These are phyloP conservation scores for Benthochromis sp. DNA, from an alignment of 2,113 vertebrate genomes.

Conservation along the genomic window DNA sequence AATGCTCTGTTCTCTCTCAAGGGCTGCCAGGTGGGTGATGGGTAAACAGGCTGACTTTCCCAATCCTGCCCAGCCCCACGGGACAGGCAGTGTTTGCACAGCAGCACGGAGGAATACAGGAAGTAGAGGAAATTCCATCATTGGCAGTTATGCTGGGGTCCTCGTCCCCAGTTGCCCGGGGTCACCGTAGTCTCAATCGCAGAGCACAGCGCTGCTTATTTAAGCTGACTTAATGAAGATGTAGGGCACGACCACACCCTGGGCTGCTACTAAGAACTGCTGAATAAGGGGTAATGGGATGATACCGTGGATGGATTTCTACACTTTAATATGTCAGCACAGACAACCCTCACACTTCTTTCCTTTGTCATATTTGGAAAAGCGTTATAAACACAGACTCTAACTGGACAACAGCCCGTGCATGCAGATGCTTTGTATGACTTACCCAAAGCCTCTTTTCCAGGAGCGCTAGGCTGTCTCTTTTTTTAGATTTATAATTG, in stretches of 20 bases:
- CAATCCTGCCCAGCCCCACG: slow-evolving; percentile 27
- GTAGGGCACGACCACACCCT: slow-evolving; percentile 1
- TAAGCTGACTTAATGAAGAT: slow-evolving; percentile 35
- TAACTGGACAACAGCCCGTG: not conserved
- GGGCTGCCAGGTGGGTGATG: slow-evolving; percentile 58
- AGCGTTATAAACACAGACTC: not conserved
- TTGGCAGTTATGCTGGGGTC: slow-evolving; percentile 24
- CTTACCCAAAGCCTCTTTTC: slow-evolving; percentile 8
- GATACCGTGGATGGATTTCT: not conserved
- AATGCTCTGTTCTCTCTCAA: slow-evolving; percentile 46
- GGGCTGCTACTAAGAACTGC: slow-evolving; percentile 19
- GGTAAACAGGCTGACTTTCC: slow-evolving; percentile 60
- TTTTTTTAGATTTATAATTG: not conserved
- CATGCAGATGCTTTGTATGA: not conserved
- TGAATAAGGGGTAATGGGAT: slow-evolving; percentile 24
- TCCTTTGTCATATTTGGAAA: slow-evolving; percentile 12
- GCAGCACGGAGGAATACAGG: slow-evolving; percentile 53
- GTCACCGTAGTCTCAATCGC: not conserved
- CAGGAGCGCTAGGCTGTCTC: not conserved
- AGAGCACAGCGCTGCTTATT: slow-evolving; percentile 21
- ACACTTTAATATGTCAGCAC: slow-evolving; percentile 27
- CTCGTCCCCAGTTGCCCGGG: not conserved
- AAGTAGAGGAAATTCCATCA: slow-evolving; percentile 63
- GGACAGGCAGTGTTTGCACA: slow-evolving; percentile 54
- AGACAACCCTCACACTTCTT: not conserved